phyloP scores from a whole-genome alignment of 2,888 invertebrate genomes.

The Trissolcus brochymenae region DNA sequence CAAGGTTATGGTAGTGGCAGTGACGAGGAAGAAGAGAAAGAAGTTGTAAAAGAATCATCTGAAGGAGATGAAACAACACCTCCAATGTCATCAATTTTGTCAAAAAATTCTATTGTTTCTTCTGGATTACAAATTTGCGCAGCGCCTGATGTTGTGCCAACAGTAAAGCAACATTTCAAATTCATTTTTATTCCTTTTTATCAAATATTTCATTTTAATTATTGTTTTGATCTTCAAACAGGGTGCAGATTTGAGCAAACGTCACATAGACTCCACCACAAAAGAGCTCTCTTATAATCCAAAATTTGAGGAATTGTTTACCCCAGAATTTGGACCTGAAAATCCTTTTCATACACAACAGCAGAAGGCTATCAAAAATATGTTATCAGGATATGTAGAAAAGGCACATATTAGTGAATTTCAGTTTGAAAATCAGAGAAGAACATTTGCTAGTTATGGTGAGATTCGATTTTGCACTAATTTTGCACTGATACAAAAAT shows the following conservation, averaged over 20 bases:
- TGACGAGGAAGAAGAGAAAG: slow-evolving; percentile 2
- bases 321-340: slow-evolving; percentile 92
- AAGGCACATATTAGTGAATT: slow-evolving; percentile 97
- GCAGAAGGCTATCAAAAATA: slow-evolving; percentile 91
- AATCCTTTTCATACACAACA: slow-evolving; percentile 96
- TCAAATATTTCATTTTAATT: background rate
- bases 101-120: slow-evolving; percentile 77
- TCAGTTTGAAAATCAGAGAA: slow-evolving; percentile 96
- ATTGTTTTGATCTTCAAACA: slow-evolving; percentile 67
- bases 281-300: slow-evolving; percentile 94
- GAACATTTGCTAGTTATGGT: slow-evolving; percentile 95
- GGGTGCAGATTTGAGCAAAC: slow-evolving; percentile 84
- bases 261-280: slow-evolving; percentile 86
- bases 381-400: slow-evolving; percentile 95
- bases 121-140: slow-evolving; percentile 85
- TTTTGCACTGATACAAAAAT: background rate
- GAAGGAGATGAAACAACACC: background rate
- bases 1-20: slow-evolving; percentile 14
- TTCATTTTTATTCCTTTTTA: background rate
- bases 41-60: background rate
- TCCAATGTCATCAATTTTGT: slow-evolving; percentile 69
- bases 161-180: slow-evolving; percentile 77
- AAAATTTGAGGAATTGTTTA: slow-evolving; percentile 95
- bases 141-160: slow-evolving; percentile 89
- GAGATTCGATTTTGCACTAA: background rate